These are phyloP conservation scores for Neodon shergylaensis DNA, from an alignment of 2,113 vertebrate genomes.

Conservation along the genomic window DNA sequence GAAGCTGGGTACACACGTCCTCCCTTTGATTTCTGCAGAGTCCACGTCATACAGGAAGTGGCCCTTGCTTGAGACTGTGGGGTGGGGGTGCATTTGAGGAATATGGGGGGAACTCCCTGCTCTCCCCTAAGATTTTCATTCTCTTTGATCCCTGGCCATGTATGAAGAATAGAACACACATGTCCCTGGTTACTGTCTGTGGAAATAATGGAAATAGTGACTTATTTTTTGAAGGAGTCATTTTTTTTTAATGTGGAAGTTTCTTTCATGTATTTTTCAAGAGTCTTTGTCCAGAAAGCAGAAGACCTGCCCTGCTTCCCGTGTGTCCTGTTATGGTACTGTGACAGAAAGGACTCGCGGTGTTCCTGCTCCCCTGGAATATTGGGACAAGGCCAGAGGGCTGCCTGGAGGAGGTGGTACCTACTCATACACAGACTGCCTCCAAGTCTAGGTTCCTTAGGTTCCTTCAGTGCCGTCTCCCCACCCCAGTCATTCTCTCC, in stretches of 20 bases:
- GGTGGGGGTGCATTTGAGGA: neutral
- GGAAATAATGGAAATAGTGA: slow-evolving; percentile 66
- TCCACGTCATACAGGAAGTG: neutral
- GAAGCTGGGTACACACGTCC: neutral
- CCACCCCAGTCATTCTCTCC: fast-evolving
- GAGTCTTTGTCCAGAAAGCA: slow-evolving; percentile 9
- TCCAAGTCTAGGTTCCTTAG: neutral
- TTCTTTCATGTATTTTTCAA: slow-evolving; percentile 27
- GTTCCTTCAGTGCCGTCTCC: neutral
- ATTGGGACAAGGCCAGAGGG: neutral
- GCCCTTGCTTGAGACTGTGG: neutral
- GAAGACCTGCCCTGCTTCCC: neutral
- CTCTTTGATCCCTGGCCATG: slow-evolving; percentile 61
- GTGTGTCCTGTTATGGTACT: neutral
- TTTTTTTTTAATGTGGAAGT: slow-evolving; percentile 37
- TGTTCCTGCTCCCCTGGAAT: neutral
- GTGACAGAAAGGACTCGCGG: neutral
- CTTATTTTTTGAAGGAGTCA: slow-evolving; percentile 39
- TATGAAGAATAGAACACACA: slow-evolving; percentile 64
- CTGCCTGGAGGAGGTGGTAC: neutral
- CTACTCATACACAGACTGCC: neutral
- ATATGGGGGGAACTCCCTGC: neutral
- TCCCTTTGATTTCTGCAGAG: neutral
- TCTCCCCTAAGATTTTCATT: slow-evolving; percentile 60
- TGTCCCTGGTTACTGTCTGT: slow-evolving; percentile 70